phyloP scores from a whole-genome alignment of 2,797 vertebrate species.

The Loriculus beryllinus region DNA sequence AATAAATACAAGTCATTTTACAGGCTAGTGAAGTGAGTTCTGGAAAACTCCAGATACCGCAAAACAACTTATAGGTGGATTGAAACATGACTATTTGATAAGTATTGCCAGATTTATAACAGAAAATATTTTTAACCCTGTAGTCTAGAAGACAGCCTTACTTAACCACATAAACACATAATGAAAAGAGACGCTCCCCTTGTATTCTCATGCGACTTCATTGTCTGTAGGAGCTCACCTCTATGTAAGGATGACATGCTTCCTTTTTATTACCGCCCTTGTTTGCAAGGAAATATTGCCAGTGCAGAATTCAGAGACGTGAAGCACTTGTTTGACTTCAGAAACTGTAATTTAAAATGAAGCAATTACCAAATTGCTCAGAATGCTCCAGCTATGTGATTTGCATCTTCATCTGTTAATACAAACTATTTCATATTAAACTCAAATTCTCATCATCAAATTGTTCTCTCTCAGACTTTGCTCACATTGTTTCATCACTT shows the following conservation, averaged over 20 bases:
- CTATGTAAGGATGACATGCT: neutral
- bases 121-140: neutral
- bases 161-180: neutral
- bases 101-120: neutral
- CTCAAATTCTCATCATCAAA: neutral
- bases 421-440: neutral
- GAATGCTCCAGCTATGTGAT: neutral
- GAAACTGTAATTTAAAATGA: neutral
- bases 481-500: neutral
- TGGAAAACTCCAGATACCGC: neutral
- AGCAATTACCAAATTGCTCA: neutral
- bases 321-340: neutral
- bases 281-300: neutral
- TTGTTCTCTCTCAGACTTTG: neutral
- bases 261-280: neutral
- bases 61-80: neutral
- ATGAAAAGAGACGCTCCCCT: neutral
- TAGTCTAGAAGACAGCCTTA: neutral
- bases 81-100: neutral
- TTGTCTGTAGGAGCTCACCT: neutral
- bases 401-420: neutral
- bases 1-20: neutral
- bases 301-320: neutral
- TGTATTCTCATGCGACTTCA: neutral
- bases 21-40: neutral